A percentile compares a stretch with the other conserved stretches of the same genome.
These are phyloP conservation scores for Hydrozoanthus gracilis DNA, from an alignment of 92 coral and sea anemone genomes.

Conservation along the genomic window DNA sequence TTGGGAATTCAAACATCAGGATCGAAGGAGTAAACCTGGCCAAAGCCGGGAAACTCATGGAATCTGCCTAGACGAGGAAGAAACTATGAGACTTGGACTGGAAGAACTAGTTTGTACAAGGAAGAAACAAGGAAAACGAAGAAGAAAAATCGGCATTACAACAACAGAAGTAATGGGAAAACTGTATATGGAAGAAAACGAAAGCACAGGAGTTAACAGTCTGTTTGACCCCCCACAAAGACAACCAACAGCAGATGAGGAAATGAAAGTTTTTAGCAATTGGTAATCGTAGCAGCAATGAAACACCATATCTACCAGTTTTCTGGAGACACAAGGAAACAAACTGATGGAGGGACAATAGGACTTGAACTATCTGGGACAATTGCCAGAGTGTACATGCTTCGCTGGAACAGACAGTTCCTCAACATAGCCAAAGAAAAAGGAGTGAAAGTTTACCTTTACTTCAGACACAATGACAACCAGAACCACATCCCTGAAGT, in stretches of 20 bases:
- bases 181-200: conserved; percentile 5
- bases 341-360: conserved; percentile 37
- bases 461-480: conserved; percentile 37
- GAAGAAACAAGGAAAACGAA: conserved; percentile 15
- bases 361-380: conserved; percentile 51
- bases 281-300: conserved; percentile 31
- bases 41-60: conserved; percentile 1
- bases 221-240: not conserved
- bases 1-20: not conserved
- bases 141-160: conserved; percentile 31
- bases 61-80: conserved; percentile 13
- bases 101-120: conserved; percentile 2
- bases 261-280: not conserved
- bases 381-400: conserved; percentile 42
- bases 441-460: conserved; percentile 14
- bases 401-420: conserved; percentile 49
- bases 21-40: conserved; percentile 14
- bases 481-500: conserved; percentile 16
- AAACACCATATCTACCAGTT: conserved; percentile 44
- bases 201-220: not conserved
- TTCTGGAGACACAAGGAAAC: conserved; percentile 5
- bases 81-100: not conserved
- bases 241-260: not conserved
- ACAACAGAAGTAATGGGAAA: conserved; percentile 30
- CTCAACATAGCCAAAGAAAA: conserved; percentile 21